Conservation (phyloP, 2,888 invertebrate species). For the Papilio protenor region DNA sequence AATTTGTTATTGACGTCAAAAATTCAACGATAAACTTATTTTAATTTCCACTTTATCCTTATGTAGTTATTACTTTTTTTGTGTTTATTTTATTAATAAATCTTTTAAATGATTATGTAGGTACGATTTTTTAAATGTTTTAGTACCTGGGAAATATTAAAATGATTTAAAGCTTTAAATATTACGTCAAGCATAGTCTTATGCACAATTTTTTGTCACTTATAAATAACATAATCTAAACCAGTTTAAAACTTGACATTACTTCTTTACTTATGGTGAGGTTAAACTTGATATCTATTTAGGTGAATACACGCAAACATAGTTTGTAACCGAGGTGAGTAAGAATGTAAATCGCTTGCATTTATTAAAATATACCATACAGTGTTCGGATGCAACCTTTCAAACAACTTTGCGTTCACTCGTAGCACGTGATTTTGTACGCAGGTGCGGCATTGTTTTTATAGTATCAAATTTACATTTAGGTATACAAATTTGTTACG, state of each 20-base stretch:
- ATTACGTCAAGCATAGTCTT: conserved; percentile 17
- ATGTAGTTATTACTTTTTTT: conserved; percentile 13
- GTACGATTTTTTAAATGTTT: neutral
- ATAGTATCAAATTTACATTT: conserved; percentile 19
- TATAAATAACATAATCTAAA: conserved; percentile 33
- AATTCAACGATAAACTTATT: neutral
- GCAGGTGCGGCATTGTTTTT: conserved; percentile 39
- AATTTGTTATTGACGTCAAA: neutral
- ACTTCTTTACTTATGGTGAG: conserved; percentile 37
- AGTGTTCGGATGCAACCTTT: conserved; percentile 57
- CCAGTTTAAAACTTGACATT: conserved; percentile 33
- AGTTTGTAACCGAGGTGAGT: neutral
- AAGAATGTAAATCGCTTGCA: conserved; percentile 22
- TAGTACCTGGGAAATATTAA: neutral
- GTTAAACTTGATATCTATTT: conserved; percentile 30
- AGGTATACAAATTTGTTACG: conserved; percentile 11
- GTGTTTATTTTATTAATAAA: neutral
- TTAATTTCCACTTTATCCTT: neutral
- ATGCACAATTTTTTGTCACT: conserved; percentile 27
- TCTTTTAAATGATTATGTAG: neutral
- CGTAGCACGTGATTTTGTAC: conserved; percentile 46
- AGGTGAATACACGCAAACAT: conserved; percentile 4
- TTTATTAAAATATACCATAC: conserved; percentile 22
- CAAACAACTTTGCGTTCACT: conserved; percentile 52
- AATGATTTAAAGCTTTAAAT: neutral